Evolutionary conservation across 1,140 invertebrate species (phyloP).

Genomic region (Pinna nobilis): DNA sequence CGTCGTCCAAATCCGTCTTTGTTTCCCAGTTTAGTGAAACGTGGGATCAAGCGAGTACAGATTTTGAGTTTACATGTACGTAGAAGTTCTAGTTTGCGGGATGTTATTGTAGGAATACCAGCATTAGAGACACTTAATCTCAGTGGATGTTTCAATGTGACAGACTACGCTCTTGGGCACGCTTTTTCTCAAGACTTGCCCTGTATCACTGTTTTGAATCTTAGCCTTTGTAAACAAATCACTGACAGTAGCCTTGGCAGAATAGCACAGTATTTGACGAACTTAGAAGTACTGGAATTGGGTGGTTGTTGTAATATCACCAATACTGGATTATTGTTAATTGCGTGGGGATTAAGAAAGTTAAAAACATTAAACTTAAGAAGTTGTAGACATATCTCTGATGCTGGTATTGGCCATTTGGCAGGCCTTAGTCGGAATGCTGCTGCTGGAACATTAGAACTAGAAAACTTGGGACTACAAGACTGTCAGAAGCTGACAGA

Average conservation of each 20-base stretch:
- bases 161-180: conserved; percentile 86
- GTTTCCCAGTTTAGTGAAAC: conserved; percentile 88
- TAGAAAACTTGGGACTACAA: conserved; percentile 92
- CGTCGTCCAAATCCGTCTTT: conserved; percentile 87
- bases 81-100: conserved; percentile 85
- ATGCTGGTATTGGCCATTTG: conserved; percentile 90
- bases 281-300: conserved; percentile 89
- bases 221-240: conserved; percentile 95
- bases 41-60: conserved; percentile 92
- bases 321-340: conserved; percentile 87
- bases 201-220: conserved; percentile 86
- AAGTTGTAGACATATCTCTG: conserved; percentile 93
- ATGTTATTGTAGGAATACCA: conserved; percentile 90
- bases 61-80: conserved; percentile 89
- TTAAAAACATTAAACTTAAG: conserved; percentile 89
- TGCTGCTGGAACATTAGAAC: conserved; percentile 79
- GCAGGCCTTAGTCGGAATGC: conserved; percentile 81
- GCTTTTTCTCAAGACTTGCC: conserved; percentile 86
- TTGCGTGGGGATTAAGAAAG: conserved; percentile 90
- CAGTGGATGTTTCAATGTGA: conserved; percentile 94
- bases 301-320: conserved; percentile 94
- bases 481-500: conserved; percentile 96
- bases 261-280: conserved; percentile 90
- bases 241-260: conserved; percentile 88
- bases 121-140: conserved; percentile 91